Evolutionary conservation across 1,140 invertebrate genomes (phyloP).

Genomic region (Trypoxylus dichotomus): DNA sequence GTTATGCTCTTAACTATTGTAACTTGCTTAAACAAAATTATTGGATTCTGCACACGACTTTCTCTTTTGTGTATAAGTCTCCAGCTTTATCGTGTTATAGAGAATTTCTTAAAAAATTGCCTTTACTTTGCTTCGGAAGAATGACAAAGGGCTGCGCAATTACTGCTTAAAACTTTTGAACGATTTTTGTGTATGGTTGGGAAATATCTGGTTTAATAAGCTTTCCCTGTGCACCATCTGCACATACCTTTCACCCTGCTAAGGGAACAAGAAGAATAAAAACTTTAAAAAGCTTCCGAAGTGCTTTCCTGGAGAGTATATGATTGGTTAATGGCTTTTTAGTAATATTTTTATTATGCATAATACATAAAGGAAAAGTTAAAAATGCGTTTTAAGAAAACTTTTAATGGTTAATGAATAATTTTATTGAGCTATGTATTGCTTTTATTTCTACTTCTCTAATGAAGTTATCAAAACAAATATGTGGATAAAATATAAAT

Average conservation of each 20-base stretch:
- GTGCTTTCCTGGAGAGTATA: background rate
- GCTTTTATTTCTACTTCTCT: no score
- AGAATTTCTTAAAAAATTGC: background rate
- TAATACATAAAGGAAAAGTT: no score
- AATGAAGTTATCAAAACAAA: no score
- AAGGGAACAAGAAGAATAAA: background rate
- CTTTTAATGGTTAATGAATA: no score
- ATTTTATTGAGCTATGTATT: no score
- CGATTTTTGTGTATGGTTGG: background rate
- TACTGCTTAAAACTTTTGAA: background rate
- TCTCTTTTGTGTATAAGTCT: no score
- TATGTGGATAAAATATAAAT: no score
- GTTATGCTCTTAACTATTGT: no score
- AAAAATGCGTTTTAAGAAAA: no score
- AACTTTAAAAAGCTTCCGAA: background rate
- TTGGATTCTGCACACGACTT: no score
- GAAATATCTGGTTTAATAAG: background rate
- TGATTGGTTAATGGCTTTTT: background rate
- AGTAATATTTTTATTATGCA: background rate
- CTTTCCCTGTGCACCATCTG: background rate
- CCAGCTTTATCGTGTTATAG: background rate
- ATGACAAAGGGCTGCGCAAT: background rate
- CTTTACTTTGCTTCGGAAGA: background rate
- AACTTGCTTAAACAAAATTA: no score
- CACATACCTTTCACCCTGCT: background rate